These are phyloP conservation scores for Athrips mouffetella DNA, from an alignment of 2,888 invertebrate genomes.

Conservation along the genomic window DNA sequence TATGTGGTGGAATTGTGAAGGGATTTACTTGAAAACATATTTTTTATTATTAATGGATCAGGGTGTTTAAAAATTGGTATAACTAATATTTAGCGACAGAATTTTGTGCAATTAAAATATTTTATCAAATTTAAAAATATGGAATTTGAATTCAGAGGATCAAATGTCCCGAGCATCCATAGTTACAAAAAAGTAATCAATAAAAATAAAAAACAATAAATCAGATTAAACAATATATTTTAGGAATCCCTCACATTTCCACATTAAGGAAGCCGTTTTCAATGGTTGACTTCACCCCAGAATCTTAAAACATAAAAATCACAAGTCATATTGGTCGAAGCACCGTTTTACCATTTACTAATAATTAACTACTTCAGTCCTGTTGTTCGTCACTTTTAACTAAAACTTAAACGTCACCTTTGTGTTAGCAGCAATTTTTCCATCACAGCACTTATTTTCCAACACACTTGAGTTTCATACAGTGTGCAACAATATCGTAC, in stretches of 20 bases:
- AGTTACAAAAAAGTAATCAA: not conserved
- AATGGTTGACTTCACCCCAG: slow-evolving; percentile 8
- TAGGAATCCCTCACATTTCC: slow-evolving; percentile 6
- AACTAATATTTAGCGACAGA: too few species aligned
- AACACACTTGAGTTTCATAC: too few species aligned
- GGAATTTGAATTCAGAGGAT: too few species aligned
- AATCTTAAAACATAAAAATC: slow-evolving; percentile 25
- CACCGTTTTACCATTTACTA: slow-evolving; percentile 33
- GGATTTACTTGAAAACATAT: too few species aligned
- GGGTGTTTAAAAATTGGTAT: too few species aligned
- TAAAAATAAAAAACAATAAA: slow-evolving; percentile 8
- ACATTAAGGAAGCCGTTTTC: slow-evolving; percentile 12
- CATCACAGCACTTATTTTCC: too few species aligned
- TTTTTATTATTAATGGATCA: too few species aligned
- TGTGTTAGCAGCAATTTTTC: too few species aligned
- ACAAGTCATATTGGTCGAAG: slow-evolving; percentile 41
- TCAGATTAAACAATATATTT: slow-evolving; percentile 11
- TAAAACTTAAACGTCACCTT: not conserved
- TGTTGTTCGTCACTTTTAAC: not conserved
- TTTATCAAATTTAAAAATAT: too few species aligned
- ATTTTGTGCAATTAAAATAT: too few species aligned
- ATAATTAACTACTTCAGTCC: not conserved
- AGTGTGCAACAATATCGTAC: not conserved
- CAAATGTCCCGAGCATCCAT: not conserved
- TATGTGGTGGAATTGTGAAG: too few species aligned